Base-by-base conservation (phyloP, 2,113 vertebrate species). In the Ailurus styani region DNA sequence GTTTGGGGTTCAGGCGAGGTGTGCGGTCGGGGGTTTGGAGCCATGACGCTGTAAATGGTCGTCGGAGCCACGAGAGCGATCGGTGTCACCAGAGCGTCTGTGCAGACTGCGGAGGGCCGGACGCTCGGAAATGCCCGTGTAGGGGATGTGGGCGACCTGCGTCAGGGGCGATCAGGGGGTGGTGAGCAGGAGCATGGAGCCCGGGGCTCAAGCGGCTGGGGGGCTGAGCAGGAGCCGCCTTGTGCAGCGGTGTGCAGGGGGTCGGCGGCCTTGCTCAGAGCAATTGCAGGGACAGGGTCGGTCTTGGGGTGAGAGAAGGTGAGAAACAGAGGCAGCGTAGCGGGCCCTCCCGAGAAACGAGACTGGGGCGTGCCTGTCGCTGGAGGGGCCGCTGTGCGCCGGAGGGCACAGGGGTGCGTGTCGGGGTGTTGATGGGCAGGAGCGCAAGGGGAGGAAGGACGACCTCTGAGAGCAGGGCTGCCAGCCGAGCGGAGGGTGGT, bases 1-100 rank as follows among this genome's bases (percentile, higher is more conserved):
- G 18, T 20, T 42, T 40, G 31, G 45, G 0, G 7, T 34, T 47
- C 20, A 73, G 68, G 68, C 3, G 1, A 45, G 40, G 7, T 0
- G 2, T 29, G 17, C 5, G 0, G 23, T 0, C 1, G 1, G 0
- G 7, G 57, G 11, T n/a, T 45, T 66, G 21, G 5, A n/a, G 54
- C 20, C 17, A 0, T 9, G 23, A 1, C 13, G 18, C 17, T n/a
- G 4, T 40, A 25, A 34, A 11, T 11, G 47, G 82, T 8, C 45
- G 8, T 0, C 29, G 27, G 70, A 45, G 37, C 73, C 18, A 0
- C 25, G 81, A 90, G 79, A 40, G n/a, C 1, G 55, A 23, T 15
- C 2, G 6, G 14, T 12, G 14, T 42, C 2, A 3, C 13, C 2
- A 3, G 12, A 40, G 21, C 0, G 0, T 5, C 13, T 27, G 3